Evolutionary conservation across 2,113 vertebrate genomes (phyloP).

Genomic region (Maccullochella peelii): DNA sequence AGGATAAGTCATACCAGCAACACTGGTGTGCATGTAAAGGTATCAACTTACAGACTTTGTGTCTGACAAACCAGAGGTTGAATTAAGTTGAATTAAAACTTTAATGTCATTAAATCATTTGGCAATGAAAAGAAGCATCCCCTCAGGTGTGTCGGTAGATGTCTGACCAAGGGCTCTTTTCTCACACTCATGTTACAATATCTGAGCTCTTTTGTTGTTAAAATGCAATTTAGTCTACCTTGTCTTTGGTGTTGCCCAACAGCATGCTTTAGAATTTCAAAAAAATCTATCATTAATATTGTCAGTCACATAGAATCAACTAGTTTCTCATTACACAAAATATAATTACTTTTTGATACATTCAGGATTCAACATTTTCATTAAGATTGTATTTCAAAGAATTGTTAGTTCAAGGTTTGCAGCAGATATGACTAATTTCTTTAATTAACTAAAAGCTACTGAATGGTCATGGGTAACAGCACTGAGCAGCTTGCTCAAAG

Average conservation of each 20-base stretch:
- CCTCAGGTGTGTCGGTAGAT: neutral
- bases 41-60: neutral
- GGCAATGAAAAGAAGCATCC: neutral
- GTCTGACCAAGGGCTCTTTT: neutral
- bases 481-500: neutral
- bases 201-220: neutral
- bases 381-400: slow-evolving; percentile 17
- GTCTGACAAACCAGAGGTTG: neutral
- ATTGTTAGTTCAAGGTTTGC: slow-evolving; percentile 16
- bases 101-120: neutral
- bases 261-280: neutral
- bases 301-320: slow-evolving; percentile 8
- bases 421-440: slow-evolving; percentile 38
- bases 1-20: neutral
- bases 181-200: neutral
- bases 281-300: slow-evolving; percentile 22
- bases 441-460: slow-evolving; percentile 59
- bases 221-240: neutral
- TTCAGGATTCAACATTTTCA: slow-evolving; percentile 21
- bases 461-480: slow-evolving; percentile 1
- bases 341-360: slow-evolving; percentile 57
- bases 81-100: neutral
- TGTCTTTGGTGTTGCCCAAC: neutral
- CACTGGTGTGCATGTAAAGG: neutral
- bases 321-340: slow-evolving; percentile 30